phyloP scores from a whole-genome alignment of 2,113 vertebrate genomes.

The Hippoglossus stenolepis region DNA sequence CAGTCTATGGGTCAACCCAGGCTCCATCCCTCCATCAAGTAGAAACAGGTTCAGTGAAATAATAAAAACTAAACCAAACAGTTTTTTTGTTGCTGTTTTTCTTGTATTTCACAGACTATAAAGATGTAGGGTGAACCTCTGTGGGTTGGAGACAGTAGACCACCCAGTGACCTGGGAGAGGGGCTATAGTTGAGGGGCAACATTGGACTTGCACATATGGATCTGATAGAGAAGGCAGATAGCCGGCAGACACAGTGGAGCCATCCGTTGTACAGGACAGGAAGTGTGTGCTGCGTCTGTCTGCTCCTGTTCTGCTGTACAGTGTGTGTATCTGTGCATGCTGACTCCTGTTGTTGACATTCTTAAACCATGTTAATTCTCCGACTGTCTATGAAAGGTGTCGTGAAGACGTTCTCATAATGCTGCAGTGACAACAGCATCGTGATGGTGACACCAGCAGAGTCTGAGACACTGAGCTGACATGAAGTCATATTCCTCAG shows the following conservation, averaged over 20 bases:
- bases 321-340: conserved; percentile 11
- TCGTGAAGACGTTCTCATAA: not conserved
- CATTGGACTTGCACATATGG: conserved; percentile 68
- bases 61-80: too few relatives aligned
- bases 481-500: conserved; percentile 14
- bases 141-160: conserved; percentile 29
- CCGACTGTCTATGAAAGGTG: conserved; percentile 11
- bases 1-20: too few relatives aligned
- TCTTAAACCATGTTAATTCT: conserved; percentile 29
- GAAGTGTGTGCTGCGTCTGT: conserved; percentile 76
- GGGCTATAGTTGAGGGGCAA: conserved; percentile 25
- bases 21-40: not conserved
- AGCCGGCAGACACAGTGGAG: conserved; percentile 77
- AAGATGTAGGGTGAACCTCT: conserved; percentile 12
- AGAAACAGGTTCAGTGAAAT: too few relatives aligned
- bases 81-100: not conserved
- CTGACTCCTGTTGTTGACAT: not conserved
- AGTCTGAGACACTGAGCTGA: conserved; percentile 8
- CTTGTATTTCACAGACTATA: not conserved
- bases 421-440: not conserved
- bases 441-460: not conserved
- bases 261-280: conserved; percentile 78
- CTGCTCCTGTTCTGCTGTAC: conserved; percentile 75
- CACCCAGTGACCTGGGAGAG: conserved; percentile 42
- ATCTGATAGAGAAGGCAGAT: conserved; percentile 75